A percentile compares a stretch with the other conserved stretches of the same genome.
Conservation (phyloP, 2,113 vertebrate species). For the Monopterus albus region DNA sequence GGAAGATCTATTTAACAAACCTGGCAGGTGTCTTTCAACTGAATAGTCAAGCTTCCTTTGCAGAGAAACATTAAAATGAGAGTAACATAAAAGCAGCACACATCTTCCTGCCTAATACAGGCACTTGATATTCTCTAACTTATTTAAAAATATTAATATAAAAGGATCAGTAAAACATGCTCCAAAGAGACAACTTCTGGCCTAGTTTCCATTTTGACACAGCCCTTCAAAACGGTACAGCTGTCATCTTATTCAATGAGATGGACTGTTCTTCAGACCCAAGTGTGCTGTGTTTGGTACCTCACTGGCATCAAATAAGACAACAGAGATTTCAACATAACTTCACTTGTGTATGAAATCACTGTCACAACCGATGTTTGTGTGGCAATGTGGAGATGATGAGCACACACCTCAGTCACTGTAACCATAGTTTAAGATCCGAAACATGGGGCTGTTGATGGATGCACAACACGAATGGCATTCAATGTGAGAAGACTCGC, state of each 20-base stretch:
- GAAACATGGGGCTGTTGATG: background rate
- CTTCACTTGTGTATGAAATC: no score
- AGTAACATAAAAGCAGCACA: background rate
- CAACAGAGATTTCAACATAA: background rate
- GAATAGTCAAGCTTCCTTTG: no score
- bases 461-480: background rate
- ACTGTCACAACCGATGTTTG: no score
- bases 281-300: no score
- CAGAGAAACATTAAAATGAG: no score
- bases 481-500: background rate
- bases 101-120: background rate
- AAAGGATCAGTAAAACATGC: background rate
- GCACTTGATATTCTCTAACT: background rate
- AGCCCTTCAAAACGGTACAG: background rate
- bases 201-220: background rate
- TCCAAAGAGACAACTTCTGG: background rate
- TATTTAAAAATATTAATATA: background rate
- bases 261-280: no score
- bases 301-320: no score
- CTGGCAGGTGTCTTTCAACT: no score
- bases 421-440: no score
- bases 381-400: background rate
- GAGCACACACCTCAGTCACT: background rate
- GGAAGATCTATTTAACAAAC: no score
- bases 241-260: no score